Evolutionary conservation across 2,113 vertebrate genomes (phyloP).

Genomic region (Trinectes maculatus): DNA sequence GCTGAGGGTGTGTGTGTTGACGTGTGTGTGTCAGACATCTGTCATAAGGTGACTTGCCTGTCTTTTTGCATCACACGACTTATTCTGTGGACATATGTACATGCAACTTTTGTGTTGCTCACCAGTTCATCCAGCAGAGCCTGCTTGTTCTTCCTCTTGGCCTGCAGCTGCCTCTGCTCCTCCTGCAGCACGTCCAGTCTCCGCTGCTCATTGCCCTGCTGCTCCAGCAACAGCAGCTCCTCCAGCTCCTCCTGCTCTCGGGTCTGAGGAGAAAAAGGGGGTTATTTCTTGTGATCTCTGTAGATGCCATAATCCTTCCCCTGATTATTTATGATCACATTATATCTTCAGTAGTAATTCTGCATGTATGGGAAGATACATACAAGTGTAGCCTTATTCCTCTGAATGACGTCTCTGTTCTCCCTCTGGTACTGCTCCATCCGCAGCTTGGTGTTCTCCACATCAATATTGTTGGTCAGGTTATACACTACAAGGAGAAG

Average conservation of each 20-base stretch:
- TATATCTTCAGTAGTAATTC: neutral
- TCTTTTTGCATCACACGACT: slow-evolving; percentile 16
- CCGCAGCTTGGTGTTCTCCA: slow-evolving; percentile 93
- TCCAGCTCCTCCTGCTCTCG: slow-evolving; percentile 96
- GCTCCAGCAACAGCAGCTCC: slow-evolving; percentile 91
- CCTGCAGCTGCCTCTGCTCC: slow-evolving; percentile 90
- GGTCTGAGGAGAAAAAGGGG: slow-evolving; percentile 77
- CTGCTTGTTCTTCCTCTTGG: slow-evolving; percentile 96
- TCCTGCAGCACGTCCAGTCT: slow-evolving; percentile 90
- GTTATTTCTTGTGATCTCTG: neutral
- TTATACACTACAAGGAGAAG: slow-evolving; percentile 86
- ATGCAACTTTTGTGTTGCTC: slow-evolving; percentile 52
- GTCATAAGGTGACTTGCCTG: slow-evolving; percentile 2
- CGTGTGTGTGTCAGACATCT: slow-evolving; percentile 20
- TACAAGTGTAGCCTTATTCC: slow-evolving; percentile 95
- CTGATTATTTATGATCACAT: neutral
- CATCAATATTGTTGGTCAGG: slow-evolving; percentile 94
- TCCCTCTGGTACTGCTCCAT: slow-evolving; percentile 97
- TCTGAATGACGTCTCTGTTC: slow-evolving; percentile 96
- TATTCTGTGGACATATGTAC: neutral
- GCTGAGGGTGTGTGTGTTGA: slow-evolving; percentile 37
- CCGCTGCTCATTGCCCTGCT: slow-evolving; percentile 88
- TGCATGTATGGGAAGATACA: slow-evolving; percentile 10
- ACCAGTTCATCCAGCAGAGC: slow-evolving; percentile 96
- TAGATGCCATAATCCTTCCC: neutral